These are phyloP conservation scores for Drosophila insularis DNA, from an alignment of 1,140 invertebrate species.

Conservation along the genomic window DNA sequence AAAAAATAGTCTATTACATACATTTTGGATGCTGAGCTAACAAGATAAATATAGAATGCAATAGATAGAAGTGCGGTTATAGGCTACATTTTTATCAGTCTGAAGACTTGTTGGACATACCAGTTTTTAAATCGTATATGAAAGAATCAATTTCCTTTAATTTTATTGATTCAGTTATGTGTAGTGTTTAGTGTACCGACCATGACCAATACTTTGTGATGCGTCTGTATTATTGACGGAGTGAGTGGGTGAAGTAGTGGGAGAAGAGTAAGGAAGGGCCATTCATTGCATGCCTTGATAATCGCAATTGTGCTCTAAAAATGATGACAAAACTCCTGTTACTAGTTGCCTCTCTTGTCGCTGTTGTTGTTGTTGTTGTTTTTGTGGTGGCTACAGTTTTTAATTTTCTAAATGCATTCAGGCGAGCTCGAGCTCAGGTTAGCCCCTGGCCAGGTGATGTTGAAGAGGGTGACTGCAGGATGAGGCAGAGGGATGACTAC, in stretches of 20 bases:
- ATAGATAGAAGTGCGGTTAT: too few relatives aligned
- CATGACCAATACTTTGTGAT: not conserved
- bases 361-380: not conserved
- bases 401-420: conserved; percentile 80
- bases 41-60: too few relatives aligned
- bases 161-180: too few relatives aligned
- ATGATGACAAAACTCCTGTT: conserved; percentile 79
- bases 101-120: too few relatives aligned
- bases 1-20: too few relatives aligned
- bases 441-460: conserved; percentile 19
- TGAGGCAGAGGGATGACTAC: conserved; percentile 11
- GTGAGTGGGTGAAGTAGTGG: conserved; percentile 29
- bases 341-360: conserved; percentile 15
- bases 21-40: too few relatives aligned
- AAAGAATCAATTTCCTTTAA: not conserved
- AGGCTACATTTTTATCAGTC: too few relatives aligned
- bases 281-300: conserved; percentile 77
- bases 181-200: not conserved
- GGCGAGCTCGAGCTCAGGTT: conserved; percentile 31
- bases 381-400: conserved; percentile 68
- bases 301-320: conserved; percentile 68
- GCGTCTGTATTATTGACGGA: conserved; percentile 47
- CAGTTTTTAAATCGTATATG: too few relatives aligned
- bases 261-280: conserved; percentile 55
- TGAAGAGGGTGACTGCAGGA: not conserved